Evolutionary conservation across 2,113 vertebrate species (phyloP), one percentile per base, ranked within the genome.

Genomic region (Brachyhypopomus occidentalis): DNA sequence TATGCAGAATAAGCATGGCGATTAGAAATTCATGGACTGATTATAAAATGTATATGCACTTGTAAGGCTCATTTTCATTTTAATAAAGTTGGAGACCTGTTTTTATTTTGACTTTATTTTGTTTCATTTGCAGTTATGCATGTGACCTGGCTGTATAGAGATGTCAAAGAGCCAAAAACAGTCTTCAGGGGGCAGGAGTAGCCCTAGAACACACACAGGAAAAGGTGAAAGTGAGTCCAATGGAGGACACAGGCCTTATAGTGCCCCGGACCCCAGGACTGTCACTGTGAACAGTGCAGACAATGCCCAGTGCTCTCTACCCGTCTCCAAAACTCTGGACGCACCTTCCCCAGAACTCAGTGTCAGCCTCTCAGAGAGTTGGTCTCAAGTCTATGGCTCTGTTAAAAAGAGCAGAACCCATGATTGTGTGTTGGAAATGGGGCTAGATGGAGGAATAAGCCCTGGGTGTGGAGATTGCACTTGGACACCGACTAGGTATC

Each of bases 321-420:
- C 70, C 52, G 19, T 62, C 17, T 27, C 75, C 19, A 45, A 71
- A 30, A 55, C 67, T 48, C 14, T 45, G 20, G 60, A 81, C 16
- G 11, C 45, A 4, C 55, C 60, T 30, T 79, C 67, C 17, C 63
- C 38, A 30, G 78, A 62, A 16, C 27, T 76, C 56, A 60, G 79
- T 52, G 45, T 55, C 9, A 77, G 45, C 20, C 27, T 70, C 3
- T 77, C 74, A 52, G 70, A 82, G 2, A 60, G 62, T 19, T 73
- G 78, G 56, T 38, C 16, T 8, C 66, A 25, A 23, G 63, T 41
- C 17, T 88, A 90, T 72, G 93, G 92, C 72, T 84, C 88, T 17
- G 89, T 94, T 17, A 89, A 88, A 84, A 96, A 94, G 79, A 95
- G 93, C 83, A 95, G 93, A 92, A 95, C 94, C 4, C 92, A 94